phyloP scores from a whole-genome alignment of 2,888 invertebrate species.

The Harpalus rufipes region DNA sequence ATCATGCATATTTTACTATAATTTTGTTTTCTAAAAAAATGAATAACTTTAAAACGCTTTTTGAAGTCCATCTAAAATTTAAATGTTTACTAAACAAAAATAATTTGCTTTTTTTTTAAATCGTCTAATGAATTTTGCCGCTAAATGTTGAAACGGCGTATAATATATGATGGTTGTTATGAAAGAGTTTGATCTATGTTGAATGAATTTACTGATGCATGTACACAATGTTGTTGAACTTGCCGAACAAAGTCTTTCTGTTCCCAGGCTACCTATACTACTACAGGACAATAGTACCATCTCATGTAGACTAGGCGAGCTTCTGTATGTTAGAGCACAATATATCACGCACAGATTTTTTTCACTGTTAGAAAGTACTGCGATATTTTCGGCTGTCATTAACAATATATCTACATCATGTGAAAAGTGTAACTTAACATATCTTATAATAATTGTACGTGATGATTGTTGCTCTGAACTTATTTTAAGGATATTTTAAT shows the following conservation, averaged over 20 bases:
- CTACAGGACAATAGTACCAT: slow-evolving; percentile 60
- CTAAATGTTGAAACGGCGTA: too few species aligned
- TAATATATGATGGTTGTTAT: too few species aligned
- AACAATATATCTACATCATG: slow-evolving; percentile 63
- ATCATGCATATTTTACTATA: too few species aligned
- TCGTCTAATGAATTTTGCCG: too few species aligned
- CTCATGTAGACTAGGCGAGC: slow-evolving; percentile 64
- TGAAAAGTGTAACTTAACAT: slow-evolving; percentile 63
- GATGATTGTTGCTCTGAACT: slow-evolving; percentile 62
- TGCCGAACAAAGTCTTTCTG: slow-evolving; percentile 34
- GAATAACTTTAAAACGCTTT: too few species aligned
- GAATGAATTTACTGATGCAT: too few species aligned
- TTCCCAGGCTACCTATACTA: slow-evolving; percentile 59
- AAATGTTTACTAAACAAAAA: too few species aligned
- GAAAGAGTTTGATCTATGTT: too few species aligned
- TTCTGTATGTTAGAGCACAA: slow-evolving; percentile 65
- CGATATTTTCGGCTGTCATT: slow-evolving; percentile 64
- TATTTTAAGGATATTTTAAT: slow-evolving; percentile 64
- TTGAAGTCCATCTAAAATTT: too few species aligned
- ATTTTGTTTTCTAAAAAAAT: too few species aligned
- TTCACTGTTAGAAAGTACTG: slow-evolving; percentile 44
- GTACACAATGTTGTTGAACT: background rate
- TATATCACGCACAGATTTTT: slow-evolving; percentile 58
- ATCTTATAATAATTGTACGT: slow-evolving; percentile 62
- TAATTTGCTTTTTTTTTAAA: too few species aligned